These are phyloP conservation scores for Hypanus sabinus DNA, from an alignment of 2,113 vertebrate species.

Conservation along the genomic window DNA sequence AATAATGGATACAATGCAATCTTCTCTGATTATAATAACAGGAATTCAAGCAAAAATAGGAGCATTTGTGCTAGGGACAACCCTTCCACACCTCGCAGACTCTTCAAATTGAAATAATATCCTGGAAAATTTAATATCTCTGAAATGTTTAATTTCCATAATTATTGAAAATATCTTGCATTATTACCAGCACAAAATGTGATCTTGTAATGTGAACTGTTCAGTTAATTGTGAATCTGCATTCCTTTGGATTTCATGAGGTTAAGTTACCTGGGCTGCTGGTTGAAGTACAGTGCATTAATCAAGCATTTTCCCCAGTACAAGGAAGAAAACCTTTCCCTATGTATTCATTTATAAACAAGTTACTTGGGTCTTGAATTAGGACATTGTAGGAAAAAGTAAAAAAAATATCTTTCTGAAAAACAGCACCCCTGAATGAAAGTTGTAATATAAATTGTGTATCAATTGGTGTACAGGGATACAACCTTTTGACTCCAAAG, in stretches of 20 bases:
- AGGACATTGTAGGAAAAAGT: not conserved
- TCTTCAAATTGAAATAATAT: not conserved
- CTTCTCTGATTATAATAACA: constrained; percentile 21
- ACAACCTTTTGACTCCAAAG: not conserved
- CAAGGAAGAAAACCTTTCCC: not conserved
- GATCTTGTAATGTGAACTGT: not conserved
- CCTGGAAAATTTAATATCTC: constrained; percentile 19
- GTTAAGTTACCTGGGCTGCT: not conserved
- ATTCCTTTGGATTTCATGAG: not conserved
- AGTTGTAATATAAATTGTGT: not conserved
- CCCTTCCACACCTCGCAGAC: not conserved
- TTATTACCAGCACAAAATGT: not conserved
- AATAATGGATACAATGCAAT: constrained; percentile 26
- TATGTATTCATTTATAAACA: not conserved
- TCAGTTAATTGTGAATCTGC: not conserved
- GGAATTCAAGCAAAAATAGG: not conserved
- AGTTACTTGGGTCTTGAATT: not conserved
- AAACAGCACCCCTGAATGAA: not conserved
- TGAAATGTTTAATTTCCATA: constrained; percentile 1
- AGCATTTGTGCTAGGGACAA: not conserved
- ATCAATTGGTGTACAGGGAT: not conserved
- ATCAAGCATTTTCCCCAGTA: not conserved
- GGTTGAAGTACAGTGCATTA: not conserved
- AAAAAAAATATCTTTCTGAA: not conserved
- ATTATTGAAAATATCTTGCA: not conserved